Base-by-base conservation (phyloP, 1,140 invertebrate genomes). In the Rhyacophila brunnea region DNA sequence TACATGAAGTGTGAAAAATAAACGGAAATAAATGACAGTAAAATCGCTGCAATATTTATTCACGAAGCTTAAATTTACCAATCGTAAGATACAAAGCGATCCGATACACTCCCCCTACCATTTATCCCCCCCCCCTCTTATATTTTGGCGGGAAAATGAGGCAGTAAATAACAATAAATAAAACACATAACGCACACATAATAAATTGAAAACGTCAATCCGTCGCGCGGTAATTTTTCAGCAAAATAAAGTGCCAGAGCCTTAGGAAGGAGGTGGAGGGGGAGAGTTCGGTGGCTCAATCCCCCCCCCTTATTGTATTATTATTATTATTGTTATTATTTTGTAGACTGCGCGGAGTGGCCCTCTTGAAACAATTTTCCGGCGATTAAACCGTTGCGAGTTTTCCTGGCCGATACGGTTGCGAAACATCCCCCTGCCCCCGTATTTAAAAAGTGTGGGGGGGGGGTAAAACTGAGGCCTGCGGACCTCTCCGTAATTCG, bases 131-230 rank as follows among this genome's bases (percentile, higher is more conserved):
- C 3, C 23, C 23, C 23, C 23, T 9, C 23, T 9, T 3, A 46
- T 46, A n/a, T 15, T n/a, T n/a, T n/a, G 44, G 13, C 15, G n/a
- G 6, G 54, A 38, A 18, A 17, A 56, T 46, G 54, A 46, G 54
- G 43, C 40, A 34, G 23, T 43, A 28, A 28, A 28, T 28, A 28
- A 28, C 10, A 49, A 35, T 53, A 48, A 17, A 48, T 57, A 59
- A 59, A 59, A 52, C 46, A 59, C 51, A 59, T 53, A 51, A 51
- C 50, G 57, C 57, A 53, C 57, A 52, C 49, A 47, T 52, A 59
- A 59, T 59, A 59, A 59, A 59, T 59, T 52, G 57, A 59, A 59
- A 59, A 59, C 57, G 57, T 59, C 57, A 59, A 59, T 59, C 57
- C 51, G 48, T 52, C 57, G 34, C 32, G 57, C 14, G 32, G 57